A percentile compares a stretch with the other conserved stretches of the same genome.
Conservation (phyloP, 64 coral and sea anemone species). For the Montipora sp. region DNA sequence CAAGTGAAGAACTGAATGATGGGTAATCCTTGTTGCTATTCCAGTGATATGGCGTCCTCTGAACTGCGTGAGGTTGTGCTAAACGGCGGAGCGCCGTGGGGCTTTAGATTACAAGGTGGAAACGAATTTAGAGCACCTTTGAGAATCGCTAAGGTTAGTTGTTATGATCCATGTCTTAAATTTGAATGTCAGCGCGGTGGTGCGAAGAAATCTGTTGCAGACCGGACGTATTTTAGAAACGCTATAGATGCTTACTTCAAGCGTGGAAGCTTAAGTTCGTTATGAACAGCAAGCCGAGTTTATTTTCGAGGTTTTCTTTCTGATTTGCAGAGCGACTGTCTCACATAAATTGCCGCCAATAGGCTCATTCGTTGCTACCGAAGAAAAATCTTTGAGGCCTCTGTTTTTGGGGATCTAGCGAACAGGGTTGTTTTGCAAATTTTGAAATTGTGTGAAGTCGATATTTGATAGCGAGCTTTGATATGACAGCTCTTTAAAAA, state of each 20-base stretch:
- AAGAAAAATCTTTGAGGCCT: neutral
- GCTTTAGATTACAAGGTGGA: constrained; percentile 96
- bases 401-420: neutral
- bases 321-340: neutral
- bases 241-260: neutral
- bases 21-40: constrained; percentile 50
- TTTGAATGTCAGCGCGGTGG: constrained; percentile 11
- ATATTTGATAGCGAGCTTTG: constrained; percentile 23
- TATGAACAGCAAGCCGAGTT: neutral
- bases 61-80: constrained; percentile 89
- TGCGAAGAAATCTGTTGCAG: neutral
- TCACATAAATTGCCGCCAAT: neutral
- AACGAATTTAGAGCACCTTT: constrained; percentile 98
- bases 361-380: neutral
- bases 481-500: neutral
- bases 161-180: neutral
- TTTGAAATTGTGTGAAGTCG: constrained; percentile 22
- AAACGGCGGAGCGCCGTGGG: constrained; percentile 95
- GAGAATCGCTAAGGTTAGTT: constrained; percentile 96
- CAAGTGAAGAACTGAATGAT: neutral
- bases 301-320: neutral
- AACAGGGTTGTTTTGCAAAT: constrained; percentile 18
- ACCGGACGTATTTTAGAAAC: neutral
- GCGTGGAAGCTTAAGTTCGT: neutral
- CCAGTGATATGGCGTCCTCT: constrained; percentile 88